These are phyloP conservation scores for Leptinotarsa texana DNA, from an alignment of 1,140 invertebrate genomes.

Conservation along the genomic window DNA sequence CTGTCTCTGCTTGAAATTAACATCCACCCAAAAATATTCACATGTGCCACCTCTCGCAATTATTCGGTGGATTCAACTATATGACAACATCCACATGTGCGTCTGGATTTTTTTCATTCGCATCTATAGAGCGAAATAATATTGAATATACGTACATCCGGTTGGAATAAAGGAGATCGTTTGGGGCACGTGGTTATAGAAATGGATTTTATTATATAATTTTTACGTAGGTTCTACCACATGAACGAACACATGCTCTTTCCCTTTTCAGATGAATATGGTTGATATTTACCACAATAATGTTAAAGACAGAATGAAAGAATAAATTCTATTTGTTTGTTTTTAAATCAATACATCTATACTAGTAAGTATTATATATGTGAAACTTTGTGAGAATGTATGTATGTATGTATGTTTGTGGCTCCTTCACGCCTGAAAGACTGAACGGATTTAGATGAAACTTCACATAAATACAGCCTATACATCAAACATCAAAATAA, in stretches of 20 bases:
- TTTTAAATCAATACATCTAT: too few relatives aligned
- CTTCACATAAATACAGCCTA: too few relatives aligned
- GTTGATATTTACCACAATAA: too few relatives aligned
- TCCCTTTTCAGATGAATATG: too few relatives aligned
- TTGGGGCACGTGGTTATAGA: not conserved
- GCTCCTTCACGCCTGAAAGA: too few relatives aligned
- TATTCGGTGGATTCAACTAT: slow-evolving; percentile 5
- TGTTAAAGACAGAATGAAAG: too few relatives aligned
- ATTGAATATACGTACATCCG: slow-evolving; percentile 1
- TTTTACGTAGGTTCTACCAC: not conserved
- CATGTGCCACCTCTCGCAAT: slow-evolving; percentile 31
- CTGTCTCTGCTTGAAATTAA: slow-evolving; percentile 28
- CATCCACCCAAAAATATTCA: slow-evolving; percentile 24
- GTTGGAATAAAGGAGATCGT: not conserved
- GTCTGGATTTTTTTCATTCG: slow-evolving; percentile 12
- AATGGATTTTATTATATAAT: not conserved
- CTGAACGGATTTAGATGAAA: too few relatives aligned
- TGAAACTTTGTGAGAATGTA: too few relatives aligned
- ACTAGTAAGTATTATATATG: too few relatives aligned
- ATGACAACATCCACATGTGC: slow-evolving; percentile 16
- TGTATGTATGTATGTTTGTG: too few relatives aligned
- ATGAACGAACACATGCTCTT: not conserved
- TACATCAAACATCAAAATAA: too few relatives aligned
- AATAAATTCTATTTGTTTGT: too few relatives aligned
- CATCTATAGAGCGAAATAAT: not conserved